Percentiles rank a stretch among this genome's conserved stretches.
phyloP scores from a whole-genome alignment of 2,113 vertebrate species.

The Carollia perspicillata region DNA sequence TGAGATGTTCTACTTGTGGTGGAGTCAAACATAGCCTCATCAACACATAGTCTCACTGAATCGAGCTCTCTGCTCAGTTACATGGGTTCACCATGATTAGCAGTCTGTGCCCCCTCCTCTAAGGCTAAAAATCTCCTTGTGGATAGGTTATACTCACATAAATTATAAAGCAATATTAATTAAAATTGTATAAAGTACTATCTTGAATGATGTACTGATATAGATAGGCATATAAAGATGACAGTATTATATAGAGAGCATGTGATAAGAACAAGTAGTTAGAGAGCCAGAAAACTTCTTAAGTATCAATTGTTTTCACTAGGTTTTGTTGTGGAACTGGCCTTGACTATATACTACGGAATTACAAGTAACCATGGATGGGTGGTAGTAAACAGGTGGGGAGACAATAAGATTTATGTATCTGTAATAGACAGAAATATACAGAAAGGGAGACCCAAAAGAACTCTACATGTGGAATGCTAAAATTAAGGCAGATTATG shows the following conservation, averaged over 20 bases:
- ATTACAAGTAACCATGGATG: neutral
- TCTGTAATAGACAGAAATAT: neutral
- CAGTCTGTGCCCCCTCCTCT: neutral
- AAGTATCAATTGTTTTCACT: neutral
- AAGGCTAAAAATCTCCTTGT: neutral
- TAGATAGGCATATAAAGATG: neutral
- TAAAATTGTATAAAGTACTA: neutral
- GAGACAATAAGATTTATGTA: neutral
- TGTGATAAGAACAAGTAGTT: neutral
- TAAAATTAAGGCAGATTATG: neutral
- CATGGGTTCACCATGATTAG: neutral
- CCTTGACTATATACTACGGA: neutral
- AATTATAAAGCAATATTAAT: neutral
- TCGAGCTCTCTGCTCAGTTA: neutral
- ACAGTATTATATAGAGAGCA: neutral
- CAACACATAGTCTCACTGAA: too few species aligned
- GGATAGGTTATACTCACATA: neutral
- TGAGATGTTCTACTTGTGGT: neutral
- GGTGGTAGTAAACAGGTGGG: neutral
- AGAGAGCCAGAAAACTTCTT: neutral
- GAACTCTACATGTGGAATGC: neutral
- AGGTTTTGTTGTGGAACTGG: neutral
- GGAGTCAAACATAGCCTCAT: neutral
- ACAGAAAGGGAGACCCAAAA: neutral
- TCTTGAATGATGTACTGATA: neutral